Evolutionary conservation across 1,140 invertebrate genomes (phyloP).

Genomic region (Latrodectus geometricus): DNA sequence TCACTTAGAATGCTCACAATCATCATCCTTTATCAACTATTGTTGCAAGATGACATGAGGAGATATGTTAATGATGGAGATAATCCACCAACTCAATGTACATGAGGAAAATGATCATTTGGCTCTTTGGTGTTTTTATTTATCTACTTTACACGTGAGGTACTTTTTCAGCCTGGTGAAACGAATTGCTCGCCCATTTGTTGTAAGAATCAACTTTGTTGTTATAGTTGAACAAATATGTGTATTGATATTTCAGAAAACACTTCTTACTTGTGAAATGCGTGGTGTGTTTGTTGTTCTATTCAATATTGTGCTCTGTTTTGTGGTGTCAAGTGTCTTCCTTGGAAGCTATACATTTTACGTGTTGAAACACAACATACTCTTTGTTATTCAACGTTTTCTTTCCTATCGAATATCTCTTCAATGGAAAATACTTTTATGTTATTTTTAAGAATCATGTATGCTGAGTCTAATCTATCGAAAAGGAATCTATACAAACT

Average conservation of each 20-base stretch:
- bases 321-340: background rate
- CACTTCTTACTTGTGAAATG: background rate
- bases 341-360: background rate
- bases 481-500: too few relatives aligned
- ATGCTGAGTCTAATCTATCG: too few relatives aligned
- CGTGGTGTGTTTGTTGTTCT: background rate
- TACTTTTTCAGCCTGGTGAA: background rate
- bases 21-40: conserved; percentile 35
- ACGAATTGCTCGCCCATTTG: background rate
- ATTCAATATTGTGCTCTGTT: background rate
- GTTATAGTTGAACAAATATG: background rate
- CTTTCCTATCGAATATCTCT: too few relatives aligned
- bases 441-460: too few relatives aligned
- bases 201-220: background rate
- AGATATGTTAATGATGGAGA: conserved; percentile 10
- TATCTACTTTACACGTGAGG: background rate
- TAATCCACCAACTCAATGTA: background rate
- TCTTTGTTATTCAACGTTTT: background rate
- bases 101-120: background rate
- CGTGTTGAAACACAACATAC: background rate
- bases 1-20: conserved; percentile 29
- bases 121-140: background rate
- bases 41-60: conserved; percentile 48
- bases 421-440: too few relatives aligned
- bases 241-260: background rate